Evolutionary conservation across 2,113 vertebrate genomes (phyloP).

Genomic region (Oplegnathus fasciatus): DNA sequence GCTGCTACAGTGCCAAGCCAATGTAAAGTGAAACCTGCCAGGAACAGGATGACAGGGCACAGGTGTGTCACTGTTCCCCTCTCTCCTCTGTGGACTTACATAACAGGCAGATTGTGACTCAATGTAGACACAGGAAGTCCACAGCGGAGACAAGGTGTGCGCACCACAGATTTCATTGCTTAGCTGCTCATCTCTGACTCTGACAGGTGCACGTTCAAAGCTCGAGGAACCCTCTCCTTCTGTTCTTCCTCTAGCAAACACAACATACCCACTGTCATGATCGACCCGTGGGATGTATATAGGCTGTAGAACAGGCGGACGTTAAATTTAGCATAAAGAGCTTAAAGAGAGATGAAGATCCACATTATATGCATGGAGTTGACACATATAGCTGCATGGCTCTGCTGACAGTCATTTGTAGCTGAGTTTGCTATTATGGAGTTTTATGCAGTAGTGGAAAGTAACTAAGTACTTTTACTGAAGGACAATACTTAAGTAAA

Average conservation of each 20-base stretch:
- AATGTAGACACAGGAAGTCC: slow-evolving; percentile 62
- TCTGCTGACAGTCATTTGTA: neutral
- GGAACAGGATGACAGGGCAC: slow-evolving; percentile 23
- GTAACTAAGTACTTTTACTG: too few species aligned
- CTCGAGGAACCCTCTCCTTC: slow-evolving; percentile 44
- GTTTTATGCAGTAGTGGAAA: too few species aligned
- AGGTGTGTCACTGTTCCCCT: slow-evolving; percentile 59
- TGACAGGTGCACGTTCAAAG: slow-evolving; percentile 40
- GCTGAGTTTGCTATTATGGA: neutral
- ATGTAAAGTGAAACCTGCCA: slow-evolving; percentile 22
- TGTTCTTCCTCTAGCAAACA: slow-evolving; percentile 22
- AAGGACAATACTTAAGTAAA: too few species aligned
- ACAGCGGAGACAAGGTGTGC: slow-evolving; percentile 31
- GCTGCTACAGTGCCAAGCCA: neutral
- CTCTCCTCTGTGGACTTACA: slow-evolving; percentile 31
- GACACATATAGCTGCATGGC: neutral
- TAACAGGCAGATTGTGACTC: slow-evolving; percentile 62
- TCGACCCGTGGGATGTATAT: slow-evolving; percentile 45
- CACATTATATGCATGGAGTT: slow-evolving; percentile 4
- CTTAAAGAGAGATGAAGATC: slow-evolving; percentile 17
- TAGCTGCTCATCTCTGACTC: slow-evolving; percentile 24
- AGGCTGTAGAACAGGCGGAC: slow-evolving; percentile 35
- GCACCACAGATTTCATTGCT: neutral
- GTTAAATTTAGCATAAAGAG: slow-evolving; percentile 56
- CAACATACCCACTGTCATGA: slow-evolving; percentile 21